Base-by-base conservation (phyloP, 35 echinoderm and acorn worm species). In the Apostichopus californicus region DNA sequence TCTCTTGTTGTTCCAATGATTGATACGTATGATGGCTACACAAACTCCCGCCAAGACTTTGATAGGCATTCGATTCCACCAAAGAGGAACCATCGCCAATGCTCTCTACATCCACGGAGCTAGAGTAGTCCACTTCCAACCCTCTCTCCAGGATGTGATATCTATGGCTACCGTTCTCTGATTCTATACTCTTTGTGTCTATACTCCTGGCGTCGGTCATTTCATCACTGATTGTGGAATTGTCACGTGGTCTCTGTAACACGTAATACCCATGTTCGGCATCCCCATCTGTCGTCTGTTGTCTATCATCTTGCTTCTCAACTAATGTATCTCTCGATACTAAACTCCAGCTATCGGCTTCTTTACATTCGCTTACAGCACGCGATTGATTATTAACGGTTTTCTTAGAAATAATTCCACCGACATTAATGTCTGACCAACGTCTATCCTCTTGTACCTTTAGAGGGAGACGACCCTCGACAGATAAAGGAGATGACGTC, bases 11-110 rank as follows among this genome's bases (percentile, higher is more conserved):
- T 15, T 87, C 86, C 25, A 87, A 71, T 8, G 86, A 87, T 52
- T 87, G 86, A 18, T 87, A 87, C 15, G 86, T 87, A 52, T 87
- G 86, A 28, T 87, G 86, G 70, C 86, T 87, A 8, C 57, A 56
- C 13, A 87, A 63, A 66, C 86, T 87, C 57, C 86, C 86, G 1
- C 58, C 54, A 26, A 87, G 58, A 87, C 86, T 87, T 71, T 87
- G 86, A 57, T 87, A 87, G 5, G 86, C 22, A 20, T 71, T 87
- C n/a, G 86, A 87, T 57, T 26, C 86, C 8, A 21, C 59, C 86
- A 68, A 20, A 2, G 86, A 87, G 25, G 56, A 87, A 9, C 13
- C 22, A 8, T 87, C 86, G 0, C 12, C 58, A 34, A 63, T 46
- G 4, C 64, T 87, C 15, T 17, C 6, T 24, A 21, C 54, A 4